Evolutionary conservation across 2,888 invertebrate genomes (phyloP), one percentile per base, ranked within the genome.

Genomic region (Watsonalla cultraria): DNA sequence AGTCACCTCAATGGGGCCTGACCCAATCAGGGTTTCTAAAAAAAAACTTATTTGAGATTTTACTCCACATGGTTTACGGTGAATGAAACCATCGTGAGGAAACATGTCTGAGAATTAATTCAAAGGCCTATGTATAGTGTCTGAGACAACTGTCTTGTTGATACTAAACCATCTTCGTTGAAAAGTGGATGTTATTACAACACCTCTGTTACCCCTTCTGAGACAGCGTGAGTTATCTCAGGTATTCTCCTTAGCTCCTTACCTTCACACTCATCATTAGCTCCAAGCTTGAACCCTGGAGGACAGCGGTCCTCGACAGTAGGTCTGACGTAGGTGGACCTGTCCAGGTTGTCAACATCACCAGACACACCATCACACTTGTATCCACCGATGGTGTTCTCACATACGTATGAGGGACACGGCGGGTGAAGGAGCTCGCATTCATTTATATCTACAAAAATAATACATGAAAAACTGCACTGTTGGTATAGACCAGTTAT

Each of bases 361-460:
- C 91, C 90, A 0, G 76, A 60, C 0, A 81, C 68, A 0, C 90
- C 90, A 0, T 78, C 86, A 60, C 92, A 92, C 52, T 81, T 85
- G 72, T 86, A 92, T 0, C 84, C 88, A 0, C 92, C 92, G 0
- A 91, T 73, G 0, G 90, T 90, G 54, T 92, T 92, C 65, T 87
- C 84, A 51, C 91, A 92, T 0, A 84, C 59, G 50, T 83, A 84
- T 0, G 64, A 46, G 0, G 87, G 84, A 52, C 91, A 91, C 0
- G 90, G 90, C 0, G 91, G 88, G n/a, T 70, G 74, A 0, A 81
- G 78, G 0, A 89, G 69, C 0, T 69, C 64, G 51, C 98, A 98
- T 84, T 98, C 98, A 76, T 98, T 94, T 48, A 98, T 93, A 78
- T 99, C 99, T 88, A 67, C 0, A 66, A 64, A 35, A 33, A 35